phyloP scores from a whole-genome alignment of 2,113 vertebrate species.

The Corythoichthys haematopterus region DNA sequence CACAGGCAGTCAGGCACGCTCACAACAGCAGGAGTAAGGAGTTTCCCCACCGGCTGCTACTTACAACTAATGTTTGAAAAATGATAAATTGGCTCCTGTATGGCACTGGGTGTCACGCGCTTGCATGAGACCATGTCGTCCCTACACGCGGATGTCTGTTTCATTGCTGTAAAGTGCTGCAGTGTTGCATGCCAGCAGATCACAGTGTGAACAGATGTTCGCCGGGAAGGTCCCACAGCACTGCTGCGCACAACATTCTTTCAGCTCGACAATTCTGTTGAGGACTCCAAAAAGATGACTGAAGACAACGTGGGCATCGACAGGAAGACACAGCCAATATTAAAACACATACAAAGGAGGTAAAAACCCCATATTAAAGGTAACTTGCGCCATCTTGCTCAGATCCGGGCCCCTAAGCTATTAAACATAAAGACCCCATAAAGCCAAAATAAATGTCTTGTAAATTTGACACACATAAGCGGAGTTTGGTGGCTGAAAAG shows the following conservation, averaged over 20 bases:
- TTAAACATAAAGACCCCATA: not conserved
- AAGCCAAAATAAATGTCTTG: not conserved
- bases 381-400: not conserved
- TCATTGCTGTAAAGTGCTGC: conserved; percentile 36
- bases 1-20: conserved; percentile 36
- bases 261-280: conserved; percentile 62
- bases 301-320: conserved; percentile 49
- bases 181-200: conserved; percentile 56
- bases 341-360: conserved; percentile 18
- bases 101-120: conserved; percentile 26
- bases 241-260: conserved; percentile 42
- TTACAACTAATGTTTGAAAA: conserved; percentile 60
- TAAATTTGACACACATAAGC: not conserved
- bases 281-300: conserved; percentile 52
- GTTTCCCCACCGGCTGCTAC: conserved; percentile 50
- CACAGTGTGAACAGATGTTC: conserved; percentile 77
- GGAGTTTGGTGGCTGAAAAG: no score
- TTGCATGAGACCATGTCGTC: conserved; percentile 27
- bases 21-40: conserved; percentile 46
- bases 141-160: conserved; percentile 20
- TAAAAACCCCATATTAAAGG: not conserved
- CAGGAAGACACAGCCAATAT: conserved; percentile 37
- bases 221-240: conserved; percentile 51
- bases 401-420: not conserved
- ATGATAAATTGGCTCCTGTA: conserved; percentile 52